Evolutionary conservation across 2,888 invertebrate genomes (phyloP).

Genomic region (Cerastoderma edule): DNA sequence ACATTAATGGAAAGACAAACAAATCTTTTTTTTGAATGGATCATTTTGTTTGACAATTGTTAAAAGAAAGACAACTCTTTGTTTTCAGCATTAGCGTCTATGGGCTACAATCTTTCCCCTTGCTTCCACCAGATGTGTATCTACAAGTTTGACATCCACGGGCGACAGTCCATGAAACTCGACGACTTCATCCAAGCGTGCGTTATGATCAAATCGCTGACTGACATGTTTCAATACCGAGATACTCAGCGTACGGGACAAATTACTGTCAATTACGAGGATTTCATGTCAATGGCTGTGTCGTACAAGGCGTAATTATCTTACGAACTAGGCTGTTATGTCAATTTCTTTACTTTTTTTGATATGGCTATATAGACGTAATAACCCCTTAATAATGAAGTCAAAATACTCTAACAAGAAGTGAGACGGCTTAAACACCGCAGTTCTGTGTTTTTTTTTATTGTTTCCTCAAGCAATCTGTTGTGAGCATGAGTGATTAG

Average conservation of each 20-base stretch:
- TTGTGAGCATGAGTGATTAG: no score
- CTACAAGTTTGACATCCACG: slow-evolving; percentile 88
- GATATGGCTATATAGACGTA: not conserved
- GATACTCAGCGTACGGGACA: slow-evolving; percentile 92
- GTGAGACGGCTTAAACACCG: not conserved
- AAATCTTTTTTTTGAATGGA: no score
- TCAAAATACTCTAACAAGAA: not conserved
- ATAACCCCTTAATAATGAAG: not conserved
- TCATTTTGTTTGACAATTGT: no score
- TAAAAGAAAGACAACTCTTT: no score
- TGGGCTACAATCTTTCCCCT: slow-evolving; percentile 94
- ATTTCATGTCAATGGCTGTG: slow-evolving; percentile 93
- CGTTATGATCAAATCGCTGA: slow-evolving; percentile 90
- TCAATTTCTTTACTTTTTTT: not conserved
- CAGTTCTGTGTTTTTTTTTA: no score
- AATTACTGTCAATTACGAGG: slow-evolving; percentile 95
- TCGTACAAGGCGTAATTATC: slow-evolving; percentile 68
- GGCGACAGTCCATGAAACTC: slow-evolving; percentile 89
- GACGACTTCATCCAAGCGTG: slow-evolving; percentile 95
- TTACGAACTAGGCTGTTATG: not conserved
- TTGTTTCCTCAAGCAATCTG: no score
- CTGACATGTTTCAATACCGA: slow-evolving; percentile 92
- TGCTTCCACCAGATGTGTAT: slow-evolving; percentile 91
- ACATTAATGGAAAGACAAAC: no score
- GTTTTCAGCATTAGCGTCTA: slow-evolving; percentile 91